A percentile compares a stretch with the other conserved stretches of the same genome.
These are phyloP conservation scores for Chinchilla lanigera DNA, from an alignment of 2,113 vertebrate species.

Conservation along the genomic window DNA sequence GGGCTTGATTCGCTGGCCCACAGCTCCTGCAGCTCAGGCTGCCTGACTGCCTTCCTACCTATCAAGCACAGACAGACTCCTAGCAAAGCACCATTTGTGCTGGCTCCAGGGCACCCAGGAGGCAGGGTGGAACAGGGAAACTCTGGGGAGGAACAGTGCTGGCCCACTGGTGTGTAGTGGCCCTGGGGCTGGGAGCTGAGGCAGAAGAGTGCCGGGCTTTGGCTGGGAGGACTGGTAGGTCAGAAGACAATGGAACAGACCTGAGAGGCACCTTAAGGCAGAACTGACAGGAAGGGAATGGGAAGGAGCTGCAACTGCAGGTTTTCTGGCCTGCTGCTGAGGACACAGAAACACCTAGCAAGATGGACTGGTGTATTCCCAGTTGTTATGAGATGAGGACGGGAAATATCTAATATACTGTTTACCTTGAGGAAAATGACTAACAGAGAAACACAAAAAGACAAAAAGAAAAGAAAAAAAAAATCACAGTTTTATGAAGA, in stretches of 20 bases:
- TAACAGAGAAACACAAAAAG: constrained; percentile 19
- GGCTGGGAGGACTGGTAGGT: not conserved
- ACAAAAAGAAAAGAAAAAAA: not conserved
- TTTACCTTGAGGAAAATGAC: not conserved
- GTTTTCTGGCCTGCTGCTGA: not conserved
- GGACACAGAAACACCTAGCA: not conserved
- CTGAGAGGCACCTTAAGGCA: not conserved
- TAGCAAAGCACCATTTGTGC: not conserved
- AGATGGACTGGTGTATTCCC: not conserved
- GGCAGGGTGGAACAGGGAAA: not conserved
- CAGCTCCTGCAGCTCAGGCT: not conserved
- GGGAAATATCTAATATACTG: not conserved
- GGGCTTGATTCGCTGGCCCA: not conserved
- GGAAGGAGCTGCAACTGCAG: not conserved
- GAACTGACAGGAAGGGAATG: not conserved
- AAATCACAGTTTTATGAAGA: not conserved
- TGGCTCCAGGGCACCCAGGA: not conserved
- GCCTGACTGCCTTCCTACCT: not conserved
- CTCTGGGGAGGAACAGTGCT: not conserved
- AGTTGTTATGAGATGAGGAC: not conserved
- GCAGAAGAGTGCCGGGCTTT: not conserved
- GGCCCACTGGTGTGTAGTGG: not conserved
- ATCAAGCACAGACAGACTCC: not conserved
- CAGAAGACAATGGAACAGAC: not conserved
- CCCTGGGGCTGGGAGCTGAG: not conserved